Evolutionary conservation across 2,797 vertebrate species (phyloP).

Genomic region (Mormyrops attenuatus): DNA sequence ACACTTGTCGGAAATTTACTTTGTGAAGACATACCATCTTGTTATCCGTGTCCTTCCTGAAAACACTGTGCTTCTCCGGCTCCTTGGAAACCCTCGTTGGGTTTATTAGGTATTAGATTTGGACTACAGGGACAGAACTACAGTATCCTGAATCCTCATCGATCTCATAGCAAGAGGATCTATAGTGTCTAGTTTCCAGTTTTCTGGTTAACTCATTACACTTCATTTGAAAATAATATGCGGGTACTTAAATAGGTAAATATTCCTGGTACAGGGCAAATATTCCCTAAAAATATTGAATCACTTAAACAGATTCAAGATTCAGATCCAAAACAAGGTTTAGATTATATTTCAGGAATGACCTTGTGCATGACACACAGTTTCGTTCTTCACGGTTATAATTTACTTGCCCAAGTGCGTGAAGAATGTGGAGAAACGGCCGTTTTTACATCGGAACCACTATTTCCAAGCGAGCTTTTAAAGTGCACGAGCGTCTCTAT

Average conservation of each 20-base stretch:
- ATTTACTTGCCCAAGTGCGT: conserved; percentile 26
- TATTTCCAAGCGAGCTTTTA: conserved; percentile 36
- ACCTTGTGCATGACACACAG: neutral
- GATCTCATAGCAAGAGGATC: neutral
- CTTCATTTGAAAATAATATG: neutral
- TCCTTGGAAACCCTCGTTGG: neutral
- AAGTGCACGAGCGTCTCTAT: conserved; percentile 61
- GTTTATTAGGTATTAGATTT: neutral
- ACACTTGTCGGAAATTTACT: neutral
- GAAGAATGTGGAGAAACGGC: conserved; percentile 8
- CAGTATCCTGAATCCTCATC: neutral
- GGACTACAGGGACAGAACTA: neutral
- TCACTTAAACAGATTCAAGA: neutral
- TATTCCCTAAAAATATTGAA: neutral
- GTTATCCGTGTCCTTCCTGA: neutral
- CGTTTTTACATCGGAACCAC: neutral
- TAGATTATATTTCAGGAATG: neutral
- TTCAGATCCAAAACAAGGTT: neutral
- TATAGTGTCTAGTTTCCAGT: neutral
- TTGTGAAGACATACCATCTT: neutral
- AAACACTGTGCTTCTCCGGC: neutral
- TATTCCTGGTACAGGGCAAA: neutral
- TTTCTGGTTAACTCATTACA: neutral
- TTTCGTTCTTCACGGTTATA: conserved; percentile 29
- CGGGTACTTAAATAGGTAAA: neutral